Conservation (phyloP, 2,113 vertebrate genomes). For the Petromus typicus region DNA sequence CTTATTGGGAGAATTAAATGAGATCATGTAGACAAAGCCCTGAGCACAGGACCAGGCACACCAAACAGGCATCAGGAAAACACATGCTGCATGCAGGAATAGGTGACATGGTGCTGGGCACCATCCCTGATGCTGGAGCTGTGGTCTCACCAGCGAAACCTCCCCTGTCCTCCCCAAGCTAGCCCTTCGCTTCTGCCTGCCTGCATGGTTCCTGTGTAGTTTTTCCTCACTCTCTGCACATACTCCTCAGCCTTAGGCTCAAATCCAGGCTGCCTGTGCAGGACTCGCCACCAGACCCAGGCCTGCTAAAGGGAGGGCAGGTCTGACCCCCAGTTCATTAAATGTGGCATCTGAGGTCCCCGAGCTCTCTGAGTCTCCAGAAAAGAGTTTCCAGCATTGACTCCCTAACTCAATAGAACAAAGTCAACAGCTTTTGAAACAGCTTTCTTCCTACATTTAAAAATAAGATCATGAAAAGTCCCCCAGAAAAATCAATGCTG, state of each 20-base stretch:
- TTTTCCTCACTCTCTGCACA: not conserved
- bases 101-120: not conserved
- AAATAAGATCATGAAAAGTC: slow-evolving; percentile 78
- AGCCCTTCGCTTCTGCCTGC: not conserved
- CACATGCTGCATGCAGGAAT: no score
- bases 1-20: not conserved
- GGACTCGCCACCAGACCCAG: not conserved
- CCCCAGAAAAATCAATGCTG: slow-evolving; percentile 71
- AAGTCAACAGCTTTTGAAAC: slow-evolving; percentile 79
- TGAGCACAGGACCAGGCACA: not conserved
- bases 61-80: no score
- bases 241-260: not conserved
- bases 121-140: not conserved
- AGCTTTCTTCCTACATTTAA: slow-evolving; percentile 75
- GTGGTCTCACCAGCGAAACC: not conserved
- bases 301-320: not conserved
- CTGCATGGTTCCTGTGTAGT: not conserved
- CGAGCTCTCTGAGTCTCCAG: not conserved
- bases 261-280: not conserved
- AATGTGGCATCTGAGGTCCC: not conserved
- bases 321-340: slow-evolving; percentile 35
- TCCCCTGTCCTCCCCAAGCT: not conserved
- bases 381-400: slow-evolving; percentile 56
- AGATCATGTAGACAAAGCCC: not conserved
- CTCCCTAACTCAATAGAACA: slow-evolving; percentile 65